phyloP scores from a whole-genome alignment of 2,797 vertebrate genomes.

The Streptopelia turtur region DNA sequence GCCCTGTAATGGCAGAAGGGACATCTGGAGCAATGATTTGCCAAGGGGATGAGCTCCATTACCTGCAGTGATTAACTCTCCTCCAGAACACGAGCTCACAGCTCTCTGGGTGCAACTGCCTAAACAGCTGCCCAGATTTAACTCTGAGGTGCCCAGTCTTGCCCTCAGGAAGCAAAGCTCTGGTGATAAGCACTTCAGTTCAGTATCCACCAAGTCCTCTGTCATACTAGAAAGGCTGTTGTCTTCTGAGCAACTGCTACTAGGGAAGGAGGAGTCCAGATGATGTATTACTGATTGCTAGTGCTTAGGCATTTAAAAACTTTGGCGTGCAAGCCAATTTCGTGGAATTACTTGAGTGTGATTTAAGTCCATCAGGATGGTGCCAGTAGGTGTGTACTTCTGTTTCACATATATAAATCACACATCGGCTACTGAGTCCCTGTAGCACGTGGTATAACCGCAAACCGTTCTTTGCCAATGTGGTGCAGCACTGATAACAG shows the following conservation, averaged over 20 bases:
- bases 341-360: neutral
- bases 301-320: neutral
- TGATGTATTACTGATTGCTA: neutral
- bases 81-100: neutral
- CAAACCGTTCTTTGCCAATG: neutral
- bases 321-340: neutral
- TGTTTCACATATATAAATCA: neutral
- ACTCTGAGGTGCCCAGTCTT: neutral
- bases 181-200: neutral
- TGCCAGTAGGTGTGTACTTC: neutral
- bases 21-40: neutral
- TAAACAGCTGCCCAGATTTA: neutral
- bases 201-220: neutral
- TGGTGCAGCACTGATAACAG: neutral
- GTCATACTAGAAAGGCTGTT: neutral
- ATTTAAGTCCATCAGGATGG: neutral
- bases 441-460: neutral
- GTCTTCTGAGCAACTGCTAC: neutral
- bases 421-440: neutral
- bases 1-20: neutral
- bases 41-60: neutral
- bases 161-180: neutral
- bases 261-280: neutral
- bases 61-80: neutral
- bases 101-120: neutral